Evolutionary conservation across 2,797 vertebrate species (phyloP).

Genomic region (Coracias cyanogaster): DNA sequence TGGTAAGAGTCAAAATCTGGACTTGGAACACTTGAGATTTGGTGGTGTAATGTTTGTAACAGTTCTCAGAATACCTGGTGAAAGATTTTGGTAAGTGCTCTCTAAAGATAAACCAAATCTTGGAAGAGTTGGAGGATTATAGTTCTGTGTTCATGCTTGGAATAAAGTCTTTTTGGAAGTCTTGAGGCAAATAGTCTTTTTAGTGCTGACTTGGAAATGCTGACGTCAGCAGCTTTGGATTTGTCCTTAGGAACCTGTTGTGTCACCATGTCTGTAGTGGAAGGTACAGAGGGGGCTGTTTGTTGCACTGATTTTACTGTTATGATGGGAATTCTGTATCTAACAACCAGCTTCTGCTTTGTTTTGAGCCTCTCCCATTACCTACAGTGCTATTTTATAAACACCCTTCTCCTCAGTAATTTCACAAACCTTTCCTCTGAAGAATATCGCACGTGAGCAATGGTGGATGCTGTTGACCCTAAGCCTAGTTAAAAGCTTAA

Average conservation of each 20-base stretch:
- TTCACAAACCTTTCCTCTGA: background rate
- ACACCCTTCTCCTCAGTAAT: background rate
- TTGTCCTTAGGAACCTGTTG: background rate
- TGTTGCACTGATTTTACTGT: background rate
- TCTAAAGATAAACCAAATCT: background rate
- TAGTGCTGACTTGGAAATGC: background rate
- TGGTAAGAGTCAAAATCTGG: constrained; percentile 84
- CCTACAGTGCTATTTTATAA: background rate
- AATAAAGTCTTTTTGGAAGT: background rate
- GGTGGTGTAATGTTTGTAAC: background rate
- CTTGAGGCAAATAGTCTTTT: background rate
- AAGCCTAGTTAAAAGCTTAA: background rate
- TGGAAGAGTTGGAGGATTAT: background rate
- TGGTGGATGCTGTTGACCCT: background rate
- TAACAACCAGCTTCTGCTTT: background rate
- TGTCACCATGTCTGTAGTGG: background rate
- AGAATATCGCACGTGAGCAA: background rate
- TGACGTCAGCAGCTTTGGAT: background rate
- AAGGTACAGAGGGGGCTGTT: background rate
- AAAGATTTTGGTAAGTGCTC: background rate
- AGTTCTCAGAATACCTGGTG: background rate
- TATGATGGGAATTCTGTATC: background rate
- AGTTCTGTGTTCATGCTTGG: background rate
- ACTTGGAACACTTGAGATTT: background rate
- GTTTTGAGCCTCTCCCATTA: background rate